These are phyloP conservation scores for Protobothrops flavoviridis DNA, from an alignment of 2,113 vertebrate genomes.

Conservation along the genomic window DNA sequence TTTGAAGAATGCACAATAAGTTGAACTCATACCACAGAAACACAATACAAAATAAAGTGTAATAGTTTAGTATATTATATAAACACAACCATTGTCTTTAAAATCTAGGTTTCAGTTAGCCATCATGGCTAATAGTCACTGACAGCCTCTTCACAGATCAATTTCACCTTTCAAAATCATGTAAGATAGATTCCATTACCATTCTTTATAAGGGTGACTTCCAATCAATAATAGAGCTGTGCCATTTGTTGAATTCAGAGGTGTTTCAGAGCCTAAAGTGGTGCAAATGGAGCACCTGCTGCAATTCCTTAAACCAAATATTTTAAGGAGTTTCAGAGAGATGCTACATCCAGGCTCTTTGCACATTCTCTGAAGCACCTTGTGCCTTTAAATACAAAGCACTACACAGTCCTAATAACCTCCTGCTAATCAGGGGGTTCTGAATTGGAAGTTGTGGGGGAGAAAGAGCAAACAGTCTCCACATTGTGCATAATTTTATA, in stretches of 20 bases:
- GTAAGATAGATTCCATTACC: neutral
- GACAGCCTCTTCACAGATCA: neutral
- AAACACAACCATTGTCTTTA: neutral
- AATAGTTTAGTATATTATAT: neutral
- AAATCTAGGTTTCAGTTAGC: neutral
- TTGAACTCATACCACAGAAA: neutral
- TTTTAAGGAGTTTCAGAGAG: neutral
- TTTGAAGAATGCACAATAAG: neutral
- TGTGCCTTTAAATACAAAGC: neutral
- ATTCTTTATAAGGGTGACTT: neutral
- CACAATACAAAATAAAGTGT: neutral
- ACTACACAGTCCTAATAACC: neutral
- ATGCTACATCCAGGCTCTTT: neutral
- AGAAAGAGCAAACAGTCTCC: neutral
- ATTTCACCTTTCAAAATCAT: neutral
- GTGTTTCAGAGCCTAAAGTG: neutral
- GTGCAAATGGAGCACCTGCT: neutral
- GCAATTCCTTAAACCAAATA: neutral
- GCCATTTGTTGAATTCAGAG: neutral
- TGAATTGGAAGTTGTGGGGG: neutral
- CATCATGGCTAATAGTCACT: neutral
- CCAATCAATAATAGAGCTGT: neutral
- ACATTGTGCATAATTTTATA: neutral
- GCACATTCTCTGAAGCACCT: neutral
- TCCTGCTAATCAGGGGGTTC: neutral